A percentile compares a stretch with the other conserved stretches of the same genome.
phyloP scores from a whole-genome alignment of 2,888 invertebrate genomes.

The Cordylochernes scorpioides region DNA sequence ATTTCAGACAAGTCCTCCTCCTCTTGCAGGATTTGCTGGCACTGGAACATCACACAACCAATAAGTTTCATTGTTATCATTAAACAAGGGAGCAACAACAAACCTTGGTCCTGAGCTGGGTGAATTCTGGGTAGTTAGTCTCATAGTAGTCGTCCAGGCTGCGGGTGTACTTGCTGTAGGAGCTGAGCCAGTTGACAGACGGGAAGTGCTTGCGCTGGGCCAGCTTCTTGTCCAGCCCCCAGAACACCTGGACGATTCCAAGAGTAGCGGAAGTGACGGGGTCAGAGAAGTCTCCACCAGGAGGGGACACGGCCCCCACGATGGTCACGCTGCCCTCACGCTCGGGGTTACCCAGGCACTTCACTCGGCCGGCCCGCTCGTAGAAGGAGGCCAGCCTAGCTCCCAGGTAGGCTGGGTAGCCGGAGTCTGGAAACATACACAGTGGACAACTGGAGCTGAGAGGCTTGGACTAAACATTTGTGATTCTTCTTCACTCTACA shows the following conservation, averaged over 20 bases:
- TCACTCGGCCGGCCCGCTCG: constrained; percentile 91
- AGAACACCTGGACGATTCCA: constrained; percentile 68
- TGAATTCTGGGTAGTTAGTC: constrained; percentile 88
- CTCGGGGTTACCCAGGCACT: constrained; percentile 88
- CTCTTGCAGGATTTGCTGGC: constrained; percentile 78
- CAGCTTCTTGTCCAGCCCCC: constrained; percentile 94
- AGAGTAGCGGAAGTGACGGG: constrained; percentile 96
- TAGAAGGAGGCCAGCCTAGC: constrained; percentile 96
- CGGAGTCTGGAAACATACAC: constrained; percentile 30
- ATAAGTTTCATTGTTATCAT: no score
- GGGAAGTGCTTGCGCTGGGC: constrained; percentile 99
- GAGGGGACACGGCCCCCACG: constrained; percentile 96
- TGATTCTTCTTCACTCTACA: no score
- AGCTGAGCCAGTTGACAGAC: constrained; percentile 98
- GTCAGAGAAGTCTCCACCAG: constrained; percentile 99
- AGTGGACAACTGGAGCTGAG: no score
- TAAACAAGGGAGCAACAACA: constrained; percentile 4
- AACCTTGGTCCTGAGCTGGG: constrained; percentile 81
- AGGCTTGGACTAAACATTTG: no score
- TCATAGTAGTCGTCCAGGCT: constrained; percentile 98
- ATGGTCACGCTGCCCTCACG: constrained; percentile 96
- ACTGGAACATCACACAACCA: constrained; percentile 18
- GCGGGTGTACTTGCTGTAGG: constrained; percentile 93
- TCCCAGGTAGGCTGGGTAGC: constrained; percentile 96
- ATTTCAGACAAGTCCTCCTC: constrained; percentile 99